A percentile compares a stretch with the other conserved stretches of the same genome.
Evolutionary conservation across 2,113 vertebrate species (phyloP).

Genomic region (Cyprinodon tularosa): DNA sequence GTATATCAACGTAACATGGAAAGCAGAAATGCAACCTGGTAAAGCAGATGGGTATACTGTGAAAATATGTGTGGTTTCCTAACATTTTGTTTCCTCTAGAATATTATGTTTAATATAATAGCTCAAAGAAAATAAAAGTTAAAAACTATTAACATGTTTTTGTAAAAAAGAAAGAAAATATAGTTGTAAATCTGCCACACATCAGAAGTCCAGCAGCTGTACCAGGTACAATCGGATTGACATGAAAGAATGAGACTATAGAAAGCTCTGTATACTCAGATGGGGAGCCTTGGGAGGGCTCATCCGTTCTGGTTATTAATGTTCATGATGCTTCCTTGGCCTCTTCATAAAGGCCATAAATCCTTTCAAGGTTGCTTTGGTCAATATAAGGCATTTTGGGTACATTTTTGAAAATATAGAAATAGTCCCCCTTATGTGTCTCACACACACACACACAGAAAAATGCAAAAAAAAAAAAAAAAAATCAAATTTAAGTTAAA

Average conservation of each 20-base stretch:
- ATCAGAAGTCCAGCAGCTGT: slow-evolving; percentile 24
- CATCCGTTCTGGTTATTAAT: slow-evolving; percentile 51
- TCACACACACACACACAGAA: slow-evolving; percentile 2
- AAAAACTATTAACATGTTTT: slow-evolving; percentile 4
- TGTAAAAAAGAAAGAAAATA: not conserved
- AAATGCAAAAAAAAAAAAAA: not conserved
- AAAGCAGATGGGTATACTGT: not conserved
- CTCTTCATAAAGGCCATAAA: slow-evolving; percentile 61
- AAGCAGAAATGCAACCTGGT: slow-evolving; percentile 23
- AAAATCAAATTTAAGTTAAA: no score
- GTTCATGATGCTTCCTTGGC: slow-evolving; percentile 63
- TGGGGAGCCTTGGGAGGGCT: slow-evolving; percentile 39
- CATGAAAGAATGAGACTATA: slow-evolving; percentile 34
- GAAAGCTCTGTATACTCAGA: slow-evolving; percentile 35
- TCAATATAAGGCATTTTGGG: slow-evolving; percentile 66
- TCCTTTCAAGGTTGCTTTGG: slow-evolving; percentile 61
- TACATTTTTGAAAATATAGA: slow-evolving; percentile 31
- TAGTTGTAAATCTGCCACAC: slow-evolving; percentile 14
- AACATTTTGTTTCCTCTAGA: slow-evolving; percentile 21
- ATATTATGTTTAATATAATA: not conserved
- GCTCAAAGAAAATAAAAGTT: no score
- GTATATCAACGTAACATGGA: slow-evolving; percentile 24
- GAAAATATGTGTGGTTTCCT: slow-evolving; percentile 17
- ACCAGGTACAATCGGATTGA: slow-evolving; percentile 21
- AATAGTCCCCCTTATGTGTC: slow-evolving; percentile 30